A percentile compares a stretch with the other conserved stretches of the same genome.
These are phyloP conservation scores for Percopsis transmontana DNA, from an alignment of 2,113 vertebrate species.

Conservation along the genomic window DNA sequence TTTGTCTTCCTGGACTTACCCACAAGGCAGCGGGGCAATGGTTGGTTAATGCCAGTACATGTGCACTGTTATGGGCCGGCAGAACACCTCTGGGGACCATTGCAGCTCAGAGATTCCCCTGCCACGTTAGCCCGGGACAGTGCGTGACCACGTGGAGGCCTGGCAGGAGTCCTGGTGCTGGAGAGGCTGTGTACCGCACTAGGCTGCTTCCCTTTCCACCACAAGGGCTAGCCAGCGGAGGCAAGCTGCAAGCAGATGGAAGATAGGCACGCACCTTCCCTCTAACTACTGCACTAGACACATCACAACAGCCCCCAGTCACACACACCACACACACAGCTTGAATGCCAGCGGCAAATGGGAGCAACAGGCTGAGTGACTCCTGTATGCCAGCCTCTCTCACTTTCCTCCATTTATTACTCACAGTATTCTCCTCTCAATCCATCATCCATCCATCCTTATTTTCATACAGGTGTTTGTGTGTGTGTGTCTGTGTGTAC, in stretches of 20 bases:
- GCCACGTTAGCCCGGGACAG: neutral
- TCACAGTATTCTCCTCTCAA: neutral
- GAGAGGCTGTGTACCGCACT: slow-evolving; percentile 9
- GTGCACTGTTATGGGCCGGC: neutral
- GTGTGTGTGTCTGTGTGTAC: neutral
- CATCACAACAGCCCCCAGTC: too few species aligned
- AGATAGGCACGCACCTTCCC: too few species aligned
- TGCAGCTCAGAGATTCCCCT: slow-evolving; percentile 5
- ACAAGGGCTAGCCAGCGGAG: neutral
- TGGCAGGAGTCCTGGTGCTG: slow-evolving; percentile 13
- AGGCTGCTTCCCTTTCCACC: slow-evolving; percentile 7
- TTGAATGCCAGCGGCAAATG: neutral
- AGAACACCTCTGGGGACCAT: neutral
- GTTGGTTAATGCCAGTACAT: neutral
- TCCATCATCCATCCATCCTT: neutral
- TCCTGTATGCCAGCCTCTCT: neutral
- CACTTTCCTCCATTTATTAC: neutral
- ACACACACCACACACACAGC: neutral
- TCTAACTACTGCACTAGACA: too few species aligned
- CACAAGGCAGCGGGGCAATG: neutral
- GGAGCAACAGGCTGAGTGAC: neutral
- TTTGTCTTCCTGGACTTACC: slow-evolving; percentile 5
- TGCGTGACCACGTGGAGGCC: slow-evolving; percentile 10
- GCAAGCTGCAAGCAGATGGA: neutral
- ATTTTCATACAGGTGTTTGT: neutral